phyloP scores from a whole-genome alignment of 2,888 invertebrate genomes.

The Acrobasis suavella region DNA sequence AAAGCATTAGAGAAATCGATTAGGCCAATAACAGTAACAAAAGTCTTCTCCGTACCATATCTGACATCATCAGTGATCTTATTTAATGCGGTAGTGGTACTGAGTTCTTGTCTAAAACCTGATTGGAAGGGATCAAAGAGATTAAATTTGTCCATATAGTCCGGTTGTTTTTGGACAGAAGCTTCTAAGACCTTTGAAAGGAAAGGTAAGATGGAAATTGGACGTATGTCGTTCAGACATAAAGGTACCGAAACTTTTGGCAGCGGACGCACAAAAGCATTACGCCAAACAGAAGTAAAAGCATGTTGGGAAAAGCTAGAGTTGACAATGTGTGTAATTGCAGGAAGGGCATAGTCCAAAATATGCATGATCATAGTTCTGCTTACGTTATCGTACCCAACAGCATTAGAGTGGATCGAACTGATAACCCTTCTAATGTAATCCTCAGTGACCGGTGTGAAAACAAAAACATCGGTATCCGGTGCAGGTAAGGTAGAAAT shows the following conservation, averaged over 20 bases:
- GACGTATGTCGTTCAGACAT: background rate
- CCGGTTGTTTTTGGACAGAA: background rate
- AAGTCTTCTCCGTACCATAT: slow-evolving; percentile 9
- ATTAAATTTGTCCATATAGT: too few relatives aligned
- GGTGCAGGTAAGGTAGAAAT: too few relatives aligned
- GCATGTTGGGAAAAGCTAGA: too few relatives aligned
- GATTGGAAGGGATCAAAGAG: too few relatives aligned
- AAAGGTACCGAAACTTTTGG: slow-evolving; percentile 7
- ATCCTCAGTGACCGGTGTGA: too few relatives aligned
- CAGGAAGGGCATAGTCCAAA: too few relatives aligned
- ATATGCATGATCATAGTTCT: too few relatives aligned
- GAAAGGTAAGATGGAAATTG: slow-evolving; percentile 24
- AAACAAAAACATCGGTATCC: too few relatives aligned
- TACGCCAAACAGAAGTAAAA: background rate
- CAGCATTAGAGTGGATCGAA: too few relatives aligned
- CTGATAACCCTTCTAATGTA: too few relatives aligned
- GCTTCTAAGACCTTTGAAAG: slow-evolving; percentile 29
- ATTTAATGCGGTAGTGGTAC: slow-evolving; percentile 26
- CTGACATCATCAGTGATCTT: slow-evolving; percentile 22
- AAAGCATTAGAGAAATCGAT: slow-evolving; percentile 26
- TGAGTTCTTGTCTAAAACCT: background rate
- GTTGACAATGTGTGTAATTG: too few relatives aligned
- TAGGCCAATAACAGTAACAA: slow-evolving; percentile 15
- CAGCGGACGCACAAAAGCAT: slow-evolving; percentile 11
- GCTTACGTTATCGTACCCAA: too few relatives aligned